Evolutionary conservation across 2,797 vertebrate genomes (phyloP).

Genomic region (Smutsia gigantea): DNA sequence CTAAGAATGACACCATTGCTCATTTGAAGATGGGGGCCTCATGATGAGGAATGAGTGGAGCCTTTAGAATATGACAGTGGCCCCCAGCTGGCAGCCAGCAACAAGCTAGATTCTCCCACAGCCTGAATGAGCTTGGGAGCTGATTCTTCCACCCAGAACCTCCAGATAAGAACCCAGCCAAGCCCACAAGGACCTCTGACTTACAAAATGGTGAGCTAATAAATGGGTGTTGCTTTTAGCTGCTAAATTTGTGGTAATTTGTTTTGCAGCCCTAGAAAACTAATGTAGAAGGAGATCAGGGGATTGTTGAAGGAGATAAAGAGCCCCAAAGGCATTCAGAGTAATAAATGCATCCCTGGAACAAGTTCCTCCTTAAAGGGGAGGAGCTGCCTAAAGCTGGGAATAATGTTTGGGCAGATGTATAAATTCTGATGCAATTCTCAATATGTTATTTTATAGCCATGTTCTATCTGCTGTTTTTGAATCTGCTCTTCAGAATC

Average conservation of each 20-base stretch:
- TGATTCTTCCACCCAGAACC: neutral
- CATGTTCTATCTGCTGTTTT: neutral
- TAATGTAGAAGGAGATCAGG: neutral
- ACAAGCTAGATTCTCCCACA: neutral
- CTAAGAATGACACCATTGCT: neutral
- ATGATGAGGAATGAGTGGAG: neutral
- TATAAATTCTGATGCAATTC: neutral
- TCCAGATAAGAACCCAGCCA: neutral
- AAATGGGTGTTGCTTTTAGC: neutral
- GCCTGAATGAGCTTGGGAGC: neutral
- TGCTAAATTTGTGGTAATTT: neutral
- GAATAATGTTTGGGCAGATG: neutral
- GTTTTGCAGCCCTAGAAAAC: neutral
- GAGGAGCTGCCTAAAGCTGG: neutral
- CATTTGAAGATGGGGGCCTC: neutral
- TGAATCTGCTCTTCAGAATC: neutral
- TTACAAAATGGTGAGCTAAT: neutral
- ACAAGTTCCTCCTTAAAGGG: neutral
- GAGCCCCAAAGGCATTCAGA: neutral
- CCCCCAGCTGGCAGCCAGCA: neutral
- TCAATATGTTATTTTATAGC: neutral
- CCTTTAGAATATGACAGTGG: neutral
- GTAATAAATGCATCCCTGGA: neutral
- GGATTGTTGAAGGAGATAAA: neutral
- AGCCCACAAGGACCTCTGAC: constrained; percentile 1